A percentile compares a stretch with the other conserved stretches of the same genome.
Conservation (phyloP, 2,113 vertebrate genomes). For the Cebus imitator region DNA sequence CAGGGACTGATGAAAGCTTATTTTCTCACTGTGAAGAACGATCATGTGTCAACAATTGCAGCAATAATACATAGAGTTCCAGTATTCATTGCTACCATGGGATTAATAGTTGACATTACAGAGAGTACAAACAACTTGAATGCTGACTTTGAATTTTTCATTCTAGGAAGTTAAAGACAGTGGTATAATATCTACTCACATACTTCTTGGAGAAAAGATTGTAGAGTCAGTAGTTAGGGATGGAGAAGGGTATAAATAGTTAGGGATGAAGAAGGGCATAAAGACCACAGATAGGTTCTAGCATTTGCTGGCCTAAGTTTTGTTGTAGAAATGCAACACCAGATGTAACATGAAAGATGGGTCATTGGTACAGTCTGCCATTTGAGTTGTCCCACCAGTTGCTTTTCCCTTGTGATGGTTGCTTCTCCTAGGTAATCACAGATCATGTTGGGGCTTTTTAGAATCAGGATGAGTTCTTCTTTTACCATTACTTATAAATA, state of each 20-base stretch:
- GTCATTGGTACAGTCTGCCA: not conserved
- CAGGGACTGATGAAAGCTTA: conserved; percentile 9
- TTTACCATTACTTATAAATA: not conserved
- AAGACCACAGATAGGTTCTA: not conserved
- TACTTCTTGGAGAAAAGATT: not conserved
- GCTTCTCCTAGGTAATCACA: not conserved
- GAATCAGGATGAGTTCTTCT: not conserved
- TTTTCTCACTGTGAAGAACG: not conserved
- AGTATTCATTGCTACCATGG: not conserved
- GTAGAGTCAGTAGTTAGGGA: not conserved
- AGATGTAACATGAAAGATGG: not conserved
- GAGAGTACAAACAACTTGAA: not conserved
- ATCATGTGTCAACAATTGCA: not conserved
- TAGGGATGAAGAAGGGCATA: not conserved
- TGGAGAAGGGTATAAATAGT: too few species aligned
- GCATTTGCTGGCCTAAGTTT: not conserved
- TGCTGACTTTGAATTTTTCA: not conserved
- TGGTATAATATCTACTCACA: not conserved
- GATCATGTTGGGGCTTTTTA: not conserved
- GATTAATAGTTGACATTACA: not conserved
- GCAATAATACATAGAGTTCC: not conserved
- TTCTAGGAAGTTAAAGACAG: not conserved
- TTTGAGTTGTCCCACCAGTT: not conserved
- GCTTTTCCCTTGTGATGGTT: not conserved
- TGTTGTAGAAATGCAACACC: not conserved